Conservation (phyloP, 2,888 invertebrate species). For the Norana najaformis region DNA sequence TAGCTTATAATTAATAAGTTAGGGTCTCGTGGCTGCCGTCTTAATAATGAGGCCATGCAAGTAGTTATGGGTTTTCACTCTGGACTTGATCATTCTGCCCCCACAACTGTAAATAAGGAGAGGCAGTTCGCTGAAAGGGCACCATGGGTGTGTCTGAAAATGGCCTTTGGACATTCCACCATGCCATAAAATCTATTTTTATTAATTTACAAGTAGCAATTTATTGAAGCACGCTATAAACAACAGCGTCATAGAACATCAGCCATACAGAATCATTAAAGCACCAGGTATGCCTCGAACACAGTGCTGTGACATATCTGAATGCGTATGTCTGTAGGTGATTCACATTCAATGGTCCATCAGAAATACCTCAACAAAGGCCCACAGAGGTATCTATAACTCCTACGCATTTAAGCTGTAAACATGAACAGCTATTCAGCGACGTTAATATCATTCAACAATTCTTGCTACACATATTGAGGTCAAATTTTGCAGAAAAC, state of each 20-base stretch:
- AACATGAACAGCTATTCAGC: background rate
- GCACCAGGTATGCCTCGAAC: background rate
- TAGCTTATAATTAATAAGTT: background rate
- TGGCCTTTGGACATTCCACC: background rate
- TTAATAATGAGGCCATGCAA: background rate
- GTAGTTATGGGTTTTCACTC: background rate
- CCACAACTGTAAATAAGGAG: too few relatives aligned
- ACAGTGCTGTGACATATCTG: background rate
- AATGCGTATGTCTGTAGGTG: background rate
- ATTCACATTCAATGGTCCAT: background rate
- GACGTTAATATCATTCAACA: background rate
- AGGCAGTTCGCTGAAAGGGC: too few relatives aligned
- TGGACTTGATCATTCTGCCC: too few relatives aligned
- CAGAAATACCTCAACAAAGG: background rate
- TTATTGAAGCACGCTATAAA: background rate
- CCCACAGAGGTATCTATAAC: background rate
- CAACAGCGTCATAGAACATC: background rate
- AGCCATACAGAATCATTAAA: background rate
- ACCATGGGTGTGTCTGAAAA: background rate
- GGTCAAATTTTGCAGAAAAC: background rate
- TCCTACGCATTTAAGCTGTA: background rate
- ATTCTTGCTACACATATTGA: slow-evolving; percentile 13
- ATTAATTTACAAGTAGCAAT: background rate
- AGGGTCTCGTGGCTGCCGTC: background rate
- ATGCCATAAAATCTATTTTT: background rate